These are phyloP conservation scores for Monoplex corrugatus DNA, from an alignment of 2,888 invertebrate genomes.

Conservation along the genomic window DNA sequence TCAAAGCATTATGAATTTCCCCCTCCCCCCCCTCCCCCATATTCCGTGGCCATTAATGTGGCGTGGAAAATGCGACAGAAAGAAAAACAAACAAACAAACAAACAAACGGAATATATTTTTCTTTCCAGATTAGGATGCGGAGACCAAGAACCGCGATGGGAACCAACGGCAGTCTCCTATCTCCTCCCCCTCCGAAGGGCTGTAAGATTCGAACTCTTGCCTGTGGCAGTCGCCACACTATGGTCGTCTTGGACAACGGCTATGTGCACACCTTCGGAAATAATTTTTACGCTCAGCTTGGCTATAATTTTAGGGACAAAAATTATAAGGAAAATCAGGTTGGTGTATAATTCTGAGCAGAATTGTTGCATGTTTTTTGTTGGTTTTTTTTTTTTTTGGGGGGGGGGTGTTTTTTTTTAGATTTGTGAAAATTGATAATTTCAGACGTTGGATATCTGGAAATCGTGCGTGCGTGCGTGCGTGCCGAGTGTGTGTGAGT, in stretches of 20 bases:
- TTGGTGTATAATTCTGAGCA: conserved; percentile 47
- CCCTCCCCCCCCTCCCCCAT: no score
- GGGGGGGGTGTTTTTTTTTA: not conserved
- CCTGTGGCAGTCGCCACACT: conserved; percentile 76
- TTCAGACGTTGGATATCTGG: no score
- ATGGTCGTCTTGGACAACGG: conserved; percentile 73
- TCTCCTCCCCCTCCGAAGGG: conserved; percentile 13
- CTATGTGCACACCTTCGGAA: conserved; percentile 74
- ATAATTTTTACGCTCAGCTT: conserved; percentile 76
- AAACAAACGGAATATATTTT: not conserved
- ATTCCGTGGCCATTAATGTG: no score
- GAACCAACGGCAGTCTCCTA: conserved; percentile 59
- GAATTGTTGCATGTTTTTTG: no score
- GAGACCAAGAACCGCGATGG: conserved; percentile 56
- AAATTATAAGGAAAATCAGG: conserved; percentile 76
- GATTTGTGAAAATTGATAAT: not conserved
- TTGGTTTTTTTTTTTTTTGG: not conserved
- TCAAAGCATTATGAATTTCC: no score
- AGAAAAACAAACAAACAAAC: not conserved
- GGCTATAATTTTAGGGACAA: conserved; percentile 72
- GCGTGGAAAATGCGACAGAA: no score
- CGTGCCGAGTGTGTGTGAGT: not conserved
- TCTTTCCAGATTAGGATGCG: conserved; percentile 64
- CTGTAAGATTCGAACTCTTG: conserved; percentile 62
- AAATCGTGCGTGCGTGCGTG: no score